These are phyloP conservation scores for Meta bourneti DNA, from an alignment of 2,888 invertebrate species.

Conservation along the genomic window DNA sequence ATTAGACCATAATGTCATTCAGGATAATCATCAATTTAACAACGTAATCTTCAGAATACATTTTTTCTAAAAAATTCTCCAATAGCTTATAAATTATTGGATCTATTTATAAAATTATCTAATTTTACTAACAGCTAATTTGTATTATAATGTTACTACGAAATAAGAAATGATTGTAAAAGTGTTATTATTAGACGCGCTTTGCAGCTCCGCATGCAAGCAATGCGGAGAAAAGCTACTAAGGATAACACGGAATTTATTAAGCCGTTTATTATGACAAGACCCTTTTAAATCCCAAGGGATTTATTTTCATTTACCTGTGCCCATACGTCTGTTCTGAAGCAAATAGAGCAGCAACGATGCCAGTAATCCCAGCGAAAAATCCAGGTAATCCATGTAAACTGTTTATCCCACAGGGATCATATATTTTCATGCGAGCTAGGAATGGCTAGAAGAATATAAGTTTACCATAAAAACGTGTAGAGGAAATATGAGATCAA, in stretches of 20 bases:
- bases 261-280: neutral
- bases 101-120: too few species aligned
- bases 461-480: neutral
- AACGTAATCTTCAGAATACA: too few species aligned
- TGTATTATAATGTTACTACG: too few species aligned
- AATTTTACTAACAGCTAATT: too few species aligned
- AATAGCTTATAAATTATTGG: too few species aligned
- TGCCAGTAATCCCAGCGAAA: constrained; percentile 89
- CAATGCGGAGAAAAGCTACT: neutral
- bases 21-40: too few species aligned
- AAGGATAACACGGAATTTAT: neutral
- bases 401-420: constrained; percentile 97
- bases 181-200: too few species aligned
- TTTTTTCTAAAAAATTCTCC: too few species aligned
- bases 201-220: too few species aligned
- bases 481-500: neutral
- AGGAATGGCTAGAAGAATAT: constrained; percentile 84
- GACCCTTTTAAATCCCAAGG: neutral
- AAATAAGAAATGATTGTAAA: too few species aligned
- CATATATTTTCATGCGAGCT: constrained; percentile 85
- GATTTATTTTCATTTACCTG: constrained; percentile 79
- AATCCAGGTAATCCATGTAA: constrained; percentile 97
- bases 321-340: constrained; percentile 85
- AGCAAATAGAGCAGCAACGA: constrained; percentile 87
- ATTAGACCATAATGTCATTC: too few species aligned